phyloP scores from a whole-genome alignment of 2,113 vertebrate species.

The Pheucticus melanocephalus region DNA sequence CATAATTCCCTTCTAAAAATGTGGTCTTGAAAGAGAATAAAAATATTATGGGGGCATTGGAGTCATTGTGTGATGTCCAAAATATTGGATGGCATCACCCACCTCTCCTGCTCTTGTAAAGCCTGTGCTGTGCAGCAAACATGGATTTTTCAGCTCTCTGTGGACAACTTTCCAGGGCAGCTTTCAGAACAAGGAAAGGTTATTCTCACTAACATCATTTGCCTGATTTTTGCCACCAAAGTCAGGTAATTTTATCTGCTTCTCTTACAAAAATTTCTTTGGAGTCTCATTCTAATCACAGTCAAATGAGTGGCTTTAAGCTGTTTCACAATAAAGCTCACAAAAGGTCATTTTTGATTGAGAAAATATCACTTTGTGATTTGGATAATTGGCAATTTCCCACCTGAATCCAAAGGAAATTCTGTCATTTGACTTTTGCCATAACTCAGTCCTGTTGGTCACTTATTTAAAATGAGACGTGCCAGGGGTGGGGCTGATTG shows the following conservation, averaged over 20 bases:
- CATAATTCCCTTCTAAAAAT: background rate
- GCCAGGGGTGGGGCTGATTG: background rate
- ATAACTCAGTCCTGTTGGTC: background rate
- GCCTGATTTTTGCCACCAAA: background rate
- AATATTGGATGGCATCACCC: background rate
- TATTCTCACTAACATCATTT: background rate
- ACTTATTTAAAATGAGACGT: background rate
- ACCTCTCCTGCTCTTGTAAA: background rate
- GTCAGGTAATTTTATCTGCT: background rate
- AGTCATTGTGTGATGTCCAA: background rate
- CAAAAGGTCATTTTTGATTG: background rate
- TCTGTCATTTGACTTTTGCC: background rate
- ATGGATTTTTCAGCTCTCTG: background rate
- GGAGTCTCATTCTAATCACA: background rate
- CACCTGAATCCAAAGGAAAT: background rate
- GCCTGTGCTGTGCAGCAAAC: background rate
- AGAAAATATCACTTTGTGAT: background rate
- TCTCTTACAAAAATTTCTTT: background rate
- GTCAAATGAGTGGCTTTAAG: background rate
- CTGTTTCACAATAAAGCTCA: background rate
- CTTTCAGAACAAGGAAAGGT: background rate
- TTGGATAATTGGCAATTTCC: background rate
- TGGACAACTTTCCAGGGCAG: background rate
- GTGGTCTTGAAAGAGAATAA: background rate
- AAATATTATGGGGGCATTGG: background rate